Conservation (phyloP, 64 coral and sea anemone species). For the Montipora foliosa region DNA sequence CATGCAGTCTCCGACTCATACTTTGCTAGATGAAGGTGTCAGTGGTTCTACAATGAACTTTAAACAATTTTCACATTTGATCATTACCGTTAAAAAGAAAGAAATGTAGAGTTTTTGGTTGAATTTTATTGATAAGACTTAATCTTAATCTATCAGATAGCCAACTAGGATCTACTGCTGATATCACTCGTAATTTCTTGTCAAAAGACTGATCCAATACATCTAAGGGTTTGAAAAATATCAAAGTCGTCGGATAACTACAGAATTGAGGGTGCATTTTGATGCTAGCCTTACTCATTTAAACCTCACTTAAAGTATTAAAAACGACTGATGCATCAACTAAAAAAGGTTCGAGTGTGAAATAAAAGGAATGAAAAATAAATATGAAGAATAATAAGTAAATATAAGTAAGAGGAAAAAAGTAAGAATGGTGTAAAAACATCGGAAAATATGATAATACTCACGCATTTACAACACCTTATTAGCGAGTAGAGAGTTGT, state of each 20-base stretch:
- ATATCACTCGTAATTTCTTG: neutral
- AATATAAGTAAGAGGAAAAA: neutral
- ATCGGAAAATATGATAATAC: neutral
- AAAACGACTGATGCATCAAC: neutral
- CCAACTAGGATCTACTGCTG: neutral
- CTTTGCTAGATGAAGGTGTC: neutral
- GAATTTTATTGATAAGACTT: neutral
- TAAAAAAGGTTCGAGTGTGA: neutral
- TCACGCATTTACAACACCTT: neutral
- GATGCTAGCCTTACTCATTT: neutral
- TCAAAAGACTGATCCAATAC: neutral
- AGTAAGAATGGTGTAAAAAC: neutral
- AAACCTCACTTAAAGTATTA: neutral
- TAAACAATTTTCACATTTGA: neutral
- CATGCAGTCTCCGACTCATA: neutral
- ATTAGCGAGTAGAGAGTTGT: too few species aligned
- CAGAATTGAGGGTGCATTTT: too few species aligned
- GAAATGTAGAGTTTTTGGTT: neutral
- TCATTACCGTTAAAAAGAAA: neutral
- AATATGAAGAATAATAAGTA: neutral
- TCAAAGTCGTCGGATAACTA: too few species aligned
- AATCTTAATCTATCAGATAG: neutral
- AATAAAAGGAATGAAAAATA: neutral
- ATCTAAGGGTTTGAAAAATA: neutral
- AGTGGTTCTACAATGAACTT: neutral